phyloP scores from a whole-genome alignment of 1,140 invertebrate genomes.

The Leguminivora glycinivorella region DNA sequence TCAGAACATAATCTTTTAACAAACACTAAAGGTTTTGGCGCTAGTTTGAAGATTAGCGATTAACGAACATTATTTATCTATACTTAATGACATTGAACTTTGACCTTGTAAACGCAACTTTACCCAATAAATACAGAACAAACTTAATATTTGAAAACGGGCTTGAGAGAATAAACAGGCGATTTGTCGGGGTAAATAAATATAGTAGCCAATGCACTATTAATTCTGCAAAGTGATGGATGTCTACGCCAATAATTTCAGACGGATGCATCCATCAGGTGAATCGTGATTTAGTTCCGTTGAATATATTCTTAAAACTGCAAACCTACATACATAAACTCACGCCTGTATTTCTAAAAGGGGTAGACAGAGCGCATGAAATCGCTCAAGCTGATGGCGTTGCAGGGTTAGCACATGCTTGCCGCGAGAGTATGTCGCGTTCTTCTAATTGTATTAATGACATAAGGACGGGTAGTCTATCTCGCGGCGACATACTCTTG shows the following conservation, averaged over 20 bases:
- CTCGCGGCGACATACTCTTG: no score
- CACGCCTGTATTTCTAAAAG: no score
- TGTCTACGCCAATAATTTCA: slow-evolving; percentile 18
- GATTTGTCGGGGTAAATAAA: not conserved
- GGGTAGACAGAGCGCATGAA: no score
- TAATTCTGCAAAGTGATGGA: not conserved
- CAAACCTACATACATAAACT: not conserved
- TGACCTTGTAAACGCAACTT: not conserved
- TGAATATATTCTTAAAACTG: slow-evolving; percentile 2
- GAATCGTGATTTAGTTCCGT: slow-evolving; percentile 19
- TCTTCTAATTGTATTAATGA: no score
- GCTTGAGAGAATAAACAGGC: not conserved
- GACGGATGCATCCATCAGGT: slow-evolving; percentile 15
- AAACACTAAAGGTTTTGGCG: not conserved
- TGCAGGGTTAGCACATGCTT: no score
- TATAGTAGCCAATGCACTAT: slow-evolving; percentile 13
- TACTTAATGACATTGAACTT: not conserved
- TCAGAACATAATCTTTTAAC: no score
- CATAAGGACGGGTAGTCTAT: no score
- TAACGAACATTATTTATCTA: no score
- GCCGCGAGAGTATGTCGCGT: no score
- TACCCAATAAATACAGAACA: no score
- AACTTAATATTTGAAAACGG: not conserved
- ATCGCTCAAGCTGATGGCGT: no score
- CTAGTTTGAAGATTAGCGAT: no score